phyloP scores from a whole-genome alignment of 2,888 invertebrate genomes.

The Tipula vernalis region DNA sequence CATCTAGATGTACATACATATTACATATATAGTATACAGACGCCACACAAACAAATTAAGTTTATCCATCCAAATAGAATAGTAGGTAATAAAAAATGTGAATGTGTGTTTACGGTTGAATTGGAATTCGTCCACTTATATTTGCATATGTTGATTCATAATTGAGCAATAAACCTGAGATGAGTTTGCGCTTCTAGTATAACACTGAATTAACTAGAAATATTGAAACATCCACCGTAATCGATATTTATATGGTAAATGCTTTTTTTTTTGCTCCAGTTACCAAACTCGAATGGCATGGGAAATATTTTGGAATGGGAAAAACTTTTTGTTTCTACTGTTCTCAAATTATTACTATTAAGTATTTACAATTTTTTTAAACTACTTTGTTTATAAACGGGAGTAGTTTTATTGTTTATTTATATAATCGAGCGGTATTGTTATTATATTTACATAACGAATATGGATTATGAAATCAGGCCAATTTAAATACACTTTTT shows the following conservation, averaged over 20 bases:
- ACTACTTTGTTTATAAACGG: not conserved
- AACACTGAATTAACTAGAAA: not conserved
- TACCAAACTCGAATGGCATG: not conserved
- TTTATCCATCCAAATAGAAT: not conserved
- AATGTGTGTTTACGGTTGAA: not conserved
- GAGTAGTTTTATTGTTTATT: not conserved
- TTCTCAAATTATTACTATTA: not conserved
- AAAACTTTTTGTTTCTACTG: not conserved
- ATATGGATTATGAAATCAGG: not conserved
- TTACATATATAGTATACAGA: not conserved
- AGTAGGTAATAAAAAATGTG: not conserved
- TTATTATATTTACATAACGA: not conserved
- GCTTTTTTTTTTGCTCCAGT: not conserved
- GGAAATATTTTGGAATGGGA: not conserved
- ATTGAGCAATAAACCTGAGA: not conserved
- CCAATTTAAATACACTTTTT: not conserved
- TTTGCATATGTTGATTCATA: not conserved
- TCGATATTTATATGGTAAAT: not conserved
- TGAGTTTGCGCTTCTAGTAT: not conserved
- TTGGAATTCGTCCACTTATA: not conserved
- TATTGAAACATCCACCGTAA: not conserved
- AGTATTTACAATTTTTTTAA: not conserved
- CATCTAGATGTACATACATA: too few species aligned
- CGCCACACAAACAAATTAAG: not conserved
- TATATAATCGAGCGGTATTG: not conserved